Evolutionary conservation across 1,140 invertebrate species (phyloP).

Genomic region (Microplitis demolitor): DNA sequence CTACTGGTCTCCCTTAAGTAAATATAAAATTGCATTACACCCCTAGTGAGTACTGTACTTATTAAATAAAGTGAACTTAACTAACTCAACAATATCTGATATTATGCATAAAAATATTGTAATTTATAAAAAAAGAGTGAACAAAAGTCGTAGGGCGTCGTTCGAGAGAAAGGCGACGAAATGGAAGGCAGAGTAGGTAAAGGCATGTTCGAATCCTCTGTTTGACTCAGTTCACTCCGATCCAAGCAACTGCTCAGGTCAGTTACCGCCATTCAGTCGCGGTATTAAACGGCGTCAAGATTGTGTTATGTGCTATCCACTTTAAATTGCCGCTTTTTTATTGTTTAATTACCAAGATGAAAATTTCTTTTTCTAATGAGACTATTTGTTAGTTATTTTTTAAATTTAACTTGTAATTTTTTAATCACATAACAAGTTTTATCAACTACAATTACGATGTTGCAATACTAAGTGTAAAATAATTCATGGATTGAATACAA

Average conservation of each 20-base stretch:
- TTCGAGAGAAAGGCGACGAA: neutral
- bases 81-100: too few species aligned
- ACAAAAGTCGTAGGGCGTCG: neutral
- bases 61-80: too few species aligned
- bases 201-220: conserved; percentile 15
- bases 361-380: neutral
- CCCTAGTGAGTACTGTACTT: too few species aligned
- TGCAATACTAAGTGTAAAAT: too few species aligned
- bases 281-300: conserved; percentile 3
- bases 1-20: too few species aligned
- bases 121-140: too few species aligned
- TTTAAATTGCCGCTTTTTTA: conserved; percentile 2
- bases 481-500: too few species aligned
- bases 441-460: too few species aligned
- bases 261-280: neutral
- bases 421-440: neutral
- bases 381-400: neutral
- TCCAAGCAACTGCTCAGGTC: conserved; percentile 15
- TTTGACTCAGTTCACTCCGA: conserved; percentile 14
- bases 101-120: too few species aligned
- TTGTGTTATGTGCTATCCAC: neutral
- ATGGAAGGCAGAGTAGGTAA: conserved; percentile 14
- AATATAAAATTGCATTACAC: too few species aligned
- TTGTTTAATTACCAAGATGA: neutral
- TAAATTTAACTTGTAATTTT: neutral